Evolutionary conservation across 2,888 invertebrate genomes (phyloP).

Genomic region (Catocala nupta): DNA sequence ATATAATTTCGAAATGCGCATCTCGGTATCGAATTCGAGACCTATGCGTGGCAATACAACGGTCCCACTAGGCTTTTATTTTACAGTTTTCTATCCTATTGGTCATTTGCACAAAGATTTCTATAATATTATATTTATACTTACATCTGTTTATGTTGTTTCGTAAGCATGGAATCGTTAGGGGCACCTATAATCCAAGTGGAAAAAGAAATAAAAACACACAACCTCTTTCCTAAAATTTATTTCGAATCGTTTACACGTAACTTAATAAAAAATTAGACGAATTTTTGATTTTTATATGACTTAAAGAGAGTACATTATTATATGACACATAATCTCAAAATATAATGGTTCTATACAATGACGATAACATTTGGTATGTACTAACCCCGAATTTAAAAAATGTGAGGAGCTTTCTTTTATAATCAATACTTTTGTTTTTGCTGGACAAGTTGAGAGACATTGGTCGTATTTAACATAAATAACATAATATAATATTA

Average conservation of each 20-base stretch:
- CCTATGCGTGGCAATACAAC: too few species aligned
- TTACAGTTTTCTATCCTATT: too few species aligned
- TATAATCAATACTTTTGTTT: slow-evolving; percentile 40
- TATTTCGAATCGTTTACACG: slow-evolving; percentile 79
- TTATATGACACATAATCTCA: slow-evolving; percentile 79
- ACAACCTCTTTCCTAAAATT: slow-evolving; percentile 65
- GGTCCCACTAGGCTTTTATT: too few species aligned
- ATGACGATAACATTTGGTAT: slow-evolving; percentile 65
- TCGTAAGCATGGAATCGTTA: too few species aligned
- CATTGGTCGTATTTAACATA: slow-evolving; percentile 5
- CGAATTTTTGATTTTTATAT: slow-evolving; percentile 36
- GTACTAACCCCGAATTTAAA: slow-evolving; percentile 41
- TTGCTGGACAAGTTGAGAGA: slow-evolving; percentile 27
- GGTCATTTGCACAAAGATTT: too few species aligned
- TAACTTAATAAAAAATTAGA: slow-evolving; percentile 72
- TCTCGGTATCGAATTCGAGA: too few species aligned
- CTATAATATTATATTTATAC: too few species aligned
- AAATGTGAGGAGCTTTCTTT: slow-evolving; percentile 35
- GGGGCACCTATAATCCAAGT: not conserved
- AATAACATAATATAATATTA: too few species aligned
- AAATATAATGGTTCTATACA: slow-evolving; percentile 76
- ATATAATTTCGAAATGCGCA: too few species aligned
- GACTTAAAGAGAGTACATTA: slow-evolving; percentile 52
- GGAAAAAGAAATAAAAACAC: slow-evolving; percentile 40
- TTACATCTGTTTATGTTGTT: too few species aligned